Evolutionary conservation across 2,797 vertebrate species (phyloP).

Genomic region (Coregonus ussuriensis): DNA sequence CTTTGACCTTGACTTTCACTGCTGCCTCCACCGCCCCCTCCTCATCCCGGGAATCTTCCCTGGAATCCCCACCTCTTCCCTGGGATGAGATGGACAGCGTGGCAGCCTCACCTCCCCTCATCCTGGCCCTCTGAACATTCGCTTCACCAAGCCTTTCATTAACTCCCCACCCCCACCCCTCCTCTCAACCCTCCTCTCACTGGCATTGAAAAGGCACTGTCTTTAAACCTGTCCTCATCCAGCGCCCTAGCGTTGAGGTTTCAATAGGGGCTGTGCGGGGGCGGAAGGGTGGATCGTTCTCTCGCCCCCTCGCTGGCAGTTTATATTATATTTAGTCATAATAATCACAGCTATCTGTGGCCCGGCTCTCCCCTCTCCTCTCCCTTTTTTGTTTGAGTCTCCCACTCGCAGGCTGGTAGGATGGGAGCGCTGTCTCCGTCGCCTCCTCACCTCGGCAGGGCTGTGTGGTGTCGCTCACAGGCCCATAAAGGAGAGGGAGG

Average conservation of each 20-base stretch:
- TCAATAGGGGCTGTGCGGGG: slow-evolving; percentile 62
- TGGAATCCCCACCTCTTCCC: neutral
- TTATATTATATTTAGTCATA: slow-evolving; percentile 82
- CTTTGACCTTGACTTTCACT: slow-evolving; percentile 17
- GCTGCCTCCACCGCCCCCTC: too few relatives aligned
- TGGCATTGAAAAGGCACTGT: slow-evolving; percentile 75
- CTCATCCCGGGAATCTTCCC: neutral
- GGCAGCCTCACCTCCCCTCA: slow-evolving; percentile 3
- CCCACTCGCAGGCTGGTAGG: slow-evolving; percentile 60
- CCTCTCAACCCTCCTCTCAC: slow-evolving; percentile 24
- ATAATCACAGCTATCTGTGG: slow-evolving; percentile 78
- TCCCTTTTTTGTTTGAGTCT: slow-evolving; percentile 9
- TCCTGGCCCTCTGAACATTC: neutral
- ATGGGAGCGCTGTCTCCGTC: slow-evolving; percentile 65
- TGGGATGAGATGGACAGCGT: neutral
- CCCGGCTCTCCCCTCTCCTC: slow-evolving; percentile 9
- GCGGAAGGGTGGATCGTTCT: slow-evolving; percentile 71
- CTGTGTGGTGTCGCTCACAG: slow-evolving; percentile 64
- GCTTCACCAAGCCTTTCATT: slow-evolving; percentile 12
- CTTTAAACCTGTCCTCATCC: slow-evolving; percentile 72
- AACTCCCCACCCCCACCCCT: slow-evolving; percentile 5
- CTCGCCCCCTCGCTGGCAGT: slow-evolving; percentile 59
- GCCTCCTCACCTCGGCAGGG: slow-evolving; percentile 68
- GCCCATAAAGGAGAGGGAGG: slow-evolving; percentile 76
- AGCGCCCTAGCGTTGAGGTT: slow-evolving; percentile 52